phyloP scores from a whole-genome alignment of 2,797 vertebrate species.

The Hydrophis major region DNA sequence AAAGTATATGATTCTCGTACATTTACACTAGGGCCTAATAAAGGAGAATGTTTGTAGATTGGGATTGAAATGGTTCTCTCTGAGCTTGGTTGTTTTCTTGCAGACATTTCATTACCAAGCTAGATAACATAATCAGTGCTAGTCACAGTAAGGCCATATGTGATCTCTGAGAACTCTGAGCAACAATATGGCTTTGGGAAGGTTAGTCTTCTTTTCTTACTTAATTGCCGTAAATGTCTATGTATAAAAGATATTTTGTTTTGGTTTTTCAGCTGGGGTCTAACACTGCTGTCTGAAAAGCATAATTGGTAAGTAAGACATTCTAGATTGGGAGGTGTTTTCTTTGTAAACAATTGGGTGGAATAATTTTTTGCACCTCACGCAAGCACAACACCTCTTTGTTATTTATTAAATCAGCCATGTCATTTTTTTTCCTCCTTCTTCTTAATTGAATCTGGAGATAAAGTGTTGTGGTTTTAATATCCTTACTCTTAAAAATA shows the following conservation, averaged over 20 bases:
- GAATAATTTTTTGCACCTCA: background rate
- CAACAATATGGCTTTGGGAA: background rate
- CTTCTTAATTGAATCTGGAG: background rate
- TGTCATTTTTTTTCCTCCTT: background rate
- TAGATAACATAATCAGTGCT: background rate
- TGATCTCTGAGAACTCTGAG: background rate
- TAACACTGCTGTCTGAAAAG: slow-evolving; percentile 88
- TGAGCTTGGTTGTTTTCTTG: background rate
- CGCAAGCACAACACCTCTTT: background rate
- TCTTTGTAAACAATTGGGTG: background rate
- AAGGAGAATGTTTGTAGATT: background rate
- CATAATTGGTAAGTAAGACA: slow-evolving; percentile 87
- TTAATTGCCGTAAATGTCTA: background rate
- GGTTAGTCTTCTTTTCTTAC: background rate
- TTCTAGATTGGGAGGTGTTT: background rate
- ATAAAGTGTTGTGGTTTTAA: background rate
- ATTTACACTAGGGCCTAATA: background rate
- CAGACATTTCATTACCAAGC: background rate
- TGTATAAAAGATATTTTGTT: slow-evolving; percentile 20
- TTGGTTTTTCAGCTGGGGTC: slow-evolving; percentile 83
- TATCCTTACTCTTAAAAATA: background rate
- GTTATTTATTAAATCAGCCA: background rate
- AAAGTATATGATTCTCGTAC: background rate
- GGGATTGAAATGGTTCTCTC: background rate
- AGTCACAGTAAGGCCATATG: background rate